phyloP scores from a whole-genome alignment of 1,140 invertebrate species.

The Ceratina australensis region DNA sequence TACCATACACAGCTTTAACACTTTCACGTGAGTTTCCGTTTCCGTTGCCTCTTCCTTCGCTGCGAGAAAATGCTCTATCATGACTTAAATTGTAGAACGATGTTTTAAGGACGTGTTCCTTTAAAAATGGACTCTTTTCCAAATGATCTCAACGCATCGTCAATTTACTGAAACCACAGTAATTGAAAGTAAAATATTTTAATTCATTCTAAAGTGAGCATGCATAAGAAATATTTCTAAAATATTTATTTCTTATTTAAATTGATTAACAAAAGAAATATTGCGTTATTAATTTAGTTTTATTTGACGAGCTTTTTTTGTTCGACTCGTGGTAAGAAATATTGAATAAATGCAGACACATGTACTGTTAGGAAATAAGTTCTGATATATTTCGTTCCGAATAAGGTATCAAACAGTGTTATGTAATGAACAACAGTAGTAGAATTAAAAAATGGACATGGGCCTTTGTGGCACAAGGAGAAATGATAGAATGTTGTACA shows the following conservation, averaged over 20 bases:
- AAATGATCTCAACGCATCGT: too few species aligned
- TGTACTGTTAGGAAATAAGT: conserved; percentile 61
- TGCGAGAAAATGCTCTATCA: conserved; percentile 33
- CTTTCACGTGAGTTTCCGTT: conserved; percentile 70
- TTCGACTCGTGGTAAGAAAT: background rate
- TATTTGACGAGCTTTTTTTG: background rate
- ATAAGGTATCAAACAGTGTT: conserved; percentile 63
- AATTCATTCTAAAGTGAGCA: too few species aligned
- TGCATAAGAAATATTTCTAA: too few species aligned
- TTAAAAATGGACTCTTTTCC: too few species aligned
- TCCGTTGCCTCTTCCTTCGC: conserved; percentile 49
- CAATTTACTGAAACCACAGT: too few species aligned
- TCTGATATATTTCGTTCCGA: conserved; percentile 66
- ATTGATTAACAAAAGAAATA: too few species aligned
- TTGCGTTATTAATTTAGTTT: too few species aligned
- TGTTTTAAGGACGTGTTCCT: too few species aligned
- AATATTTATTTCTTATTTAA: too few species aligned
- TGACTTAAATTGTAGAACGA: background rate
- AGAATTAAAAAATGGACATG: conserved; percentile 61
- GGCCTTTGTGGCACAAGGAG: conserved; percentile 10
- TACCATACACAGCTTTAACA: conserved; percentile 32
- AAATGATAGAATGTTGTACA: conserved; percentile 24
- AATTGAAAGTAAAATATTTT: too few species aligned
- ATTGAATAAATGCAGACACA: background rate
- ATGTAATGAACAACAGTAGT: conserved; percentile 66